These are phyloP conservation scores for Parazoanthus swiftii DNA, from an alignment of 92 coral and sea anemone genomes.

Conservation along the genomic window DNA sequence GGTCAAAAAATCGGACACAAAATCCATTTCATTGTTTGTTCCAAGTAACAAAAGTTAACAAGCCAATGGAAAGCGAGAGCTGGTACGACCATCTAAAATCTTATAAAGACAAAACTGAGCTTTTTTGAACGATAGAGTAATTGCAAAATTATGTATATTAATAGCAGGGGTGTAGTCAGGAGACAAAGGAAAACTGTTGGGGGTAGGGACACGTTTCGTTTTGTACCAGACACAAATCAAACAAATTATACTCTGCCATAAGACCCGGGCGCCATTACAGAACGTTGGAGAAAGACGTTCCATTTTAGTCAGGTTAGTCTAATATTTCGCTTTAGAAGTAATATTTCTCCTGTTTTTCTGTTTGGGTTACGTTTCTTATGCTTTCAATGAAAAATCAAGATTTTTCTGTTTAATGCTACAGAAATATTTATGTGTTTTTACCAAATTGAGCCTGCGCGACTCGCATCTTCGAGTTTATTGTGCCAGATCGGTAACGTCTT, in stretches of 20 bases:
- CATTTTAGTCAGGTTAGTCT: slow-evolving; percentile 6
- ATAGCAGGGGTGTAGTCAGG: neutral
- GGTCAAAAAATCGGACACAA: neutral
- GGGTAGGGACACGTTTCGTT: slow-evolving; percentile 4
- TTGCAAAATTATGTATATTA: neutral
- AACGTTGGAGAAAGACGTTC: neutral
- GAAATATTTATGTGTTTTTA: neutral
- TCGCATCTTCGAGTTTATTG: neutral
- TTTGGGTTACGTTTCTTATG: neutral
- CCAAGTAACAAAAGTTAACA: neutral
- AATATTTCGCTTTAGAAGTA: neutral
- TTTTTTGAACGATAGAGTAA: neutral
- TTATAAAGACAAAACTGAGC: neutral
- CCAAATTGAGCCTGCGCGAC: neutral
- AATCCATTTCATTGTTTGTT: neutral
- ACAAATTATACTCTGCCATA: neutral
- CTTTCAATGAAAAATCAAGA: neutral
- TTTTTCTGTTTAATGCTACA: neutral
- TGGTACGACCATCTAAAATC: neutral
- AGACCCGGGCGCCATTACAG: slow-evolving; percentile 22
- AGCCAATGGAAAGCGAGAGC: neutral
- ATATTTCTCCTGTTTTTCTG: neutral
- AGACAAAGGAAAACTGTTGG: neutral
- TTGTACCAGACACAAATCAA: neutral
- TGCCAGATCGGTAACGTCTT: neutral